phyloP scores from a whole-genome alignment of 2,797 vertebrate genomes.

The Anolis apletophallus region DNA sequence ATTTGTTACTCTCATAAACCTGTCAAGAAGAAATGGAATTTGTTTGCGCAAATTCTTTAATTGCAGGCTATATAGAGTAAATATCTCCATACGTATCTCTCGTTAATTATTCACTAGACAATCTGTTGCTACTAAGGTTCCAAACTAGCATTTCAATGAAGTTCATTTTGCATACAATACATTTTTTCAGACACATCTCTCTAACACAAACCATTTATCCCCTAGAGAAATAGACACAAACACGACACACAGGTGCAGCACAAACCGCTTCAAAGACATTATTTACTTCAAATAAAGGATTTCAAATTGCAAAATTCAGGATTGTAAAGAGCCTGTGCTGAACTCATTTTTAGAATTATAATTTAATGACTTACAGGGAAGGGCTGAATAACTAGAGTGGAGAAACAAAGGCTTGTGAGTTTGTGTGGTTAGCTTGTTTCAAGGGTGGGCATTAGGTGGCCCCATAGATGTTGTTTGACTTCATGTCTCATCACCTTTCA shows the following conservation, averaged over 20 bases:
- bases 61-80: constrained; percentile 19
- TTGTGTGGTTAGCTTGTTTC: background rate
- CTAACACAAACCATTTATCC: background rate
- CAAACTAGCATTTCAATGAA: constrained; percentile 32
- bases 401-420: background rate
- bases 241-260: background rate
- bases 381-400: background rate
- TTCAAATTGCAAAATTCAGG: background rate
- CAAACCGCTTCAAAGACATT: background rate
- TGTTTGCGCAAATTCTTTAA: constrained; percentile 41
- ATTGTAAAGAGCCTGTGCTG: background rate
- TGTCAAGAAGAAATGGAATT: constrained; percentile 29
- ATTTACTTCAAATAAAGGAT: background rate
- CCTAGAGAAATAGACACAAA: background rate
- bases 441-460: no score
- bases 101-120: constrained; percentile 42
- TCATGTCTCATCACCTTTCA: no score
- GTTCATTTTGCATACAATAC: constrained; percentile 25
- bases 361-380: background rate
- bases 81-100: constrained; percentile 38
- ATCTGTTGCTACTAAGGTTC: constrained; percentile 16
- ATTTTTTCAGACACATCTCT: constrained; percentile 9
- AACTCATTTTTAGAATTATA: constrained; percentile 1
- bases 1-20: constrained; percentile 30
- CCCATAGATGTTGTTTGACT: no score